Conservation (phyloP, 2,113 vertebrate species). For the Daubentonia madagascariensis region DNA sequence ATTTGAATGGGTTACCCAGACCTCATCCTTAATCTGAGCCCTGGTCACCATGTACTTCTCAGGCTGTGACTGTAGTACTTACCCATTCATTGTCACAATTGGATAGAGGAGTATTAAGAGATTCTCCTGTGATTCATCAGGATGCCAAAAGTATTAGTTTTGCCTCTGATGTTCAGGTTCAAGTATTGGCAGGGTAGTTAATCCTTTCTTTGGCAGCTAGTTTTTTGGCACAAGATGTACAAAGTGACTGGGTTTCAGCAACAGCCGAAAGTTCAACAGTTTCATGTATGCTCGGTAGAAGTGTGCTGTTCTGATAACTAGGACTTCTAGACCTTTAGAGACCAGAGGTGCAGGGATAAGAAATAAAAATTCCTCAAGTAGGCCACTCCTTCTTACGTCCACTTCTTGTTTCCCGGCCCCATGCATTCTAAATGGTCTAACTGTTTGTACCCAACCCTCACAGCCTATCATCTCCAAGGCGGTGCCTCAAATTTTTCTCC, state of each 20-base stretch:
- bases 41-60: background rate
- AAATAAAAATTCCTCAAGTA: background rate
- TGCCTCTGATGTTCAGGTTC: background rate
- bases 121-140: background rate
- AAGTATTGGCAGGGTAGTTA: background rate
- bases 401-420: background rate
- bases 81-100: background rate
- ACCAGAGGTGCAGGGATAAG: background rate
- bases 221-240: background rate
- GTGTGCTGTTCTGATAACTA: background rate
- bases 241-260: background rate
- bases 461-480: background rate
- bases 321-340: no score
- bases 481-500: background rate
- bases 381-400: background rate
- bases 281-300: background rate
- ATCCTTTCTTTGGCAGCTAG: background rate
- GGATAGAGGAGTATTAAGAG: background rate
- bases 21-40: background rate
- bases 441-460: background rate
- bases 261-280: background rate
- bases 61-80: background rate
- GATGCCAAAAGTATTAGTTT: background rate
- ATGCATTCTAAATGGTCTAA: background rate
- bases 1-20: background rate